Conservation (phyloP, 2,797 vertebrate genomes). For the Hemitrygon akajei region DNA sequence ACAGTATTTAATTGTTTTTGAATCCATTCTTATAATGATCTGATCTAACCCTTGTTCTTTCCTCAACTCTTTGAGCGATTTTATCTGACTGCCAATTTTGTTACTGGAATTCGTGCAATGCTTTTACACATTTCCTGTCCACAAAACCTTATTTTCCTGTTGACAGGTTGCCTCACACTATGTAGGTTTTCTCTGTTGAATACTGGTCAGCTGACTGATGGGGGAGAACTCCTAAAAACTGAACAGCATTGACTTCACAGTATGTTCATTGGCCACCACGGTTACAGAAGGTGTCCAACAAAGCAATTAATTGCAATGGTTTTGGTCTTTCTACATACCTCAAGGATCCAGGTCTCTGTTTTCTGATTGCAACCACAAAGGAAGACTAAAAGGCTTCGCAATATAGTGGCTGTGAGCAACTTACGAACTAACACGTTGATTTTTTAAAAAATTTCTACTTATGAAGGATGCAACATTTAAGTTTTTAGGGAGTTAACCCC, state of each 20-base stretch:
- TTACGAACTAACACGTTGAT: neutral
- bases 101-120: conserved; percentile 1
- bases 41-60: neutral
- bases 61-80: neutral
- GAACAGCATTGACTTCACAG: neutral
- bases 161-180: neutral
- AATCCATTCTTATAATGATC: neutral
- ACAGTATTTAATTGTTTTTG: neutral
- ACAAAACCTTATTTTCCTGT: neutral
- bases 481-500: no score
- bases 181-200: neutral
- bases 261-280: neutral
- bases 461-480: neutral
- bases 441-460: neutral
- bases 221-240: neutral
- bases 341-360: neutral
- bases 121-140: neutral
- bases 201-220: neutral
- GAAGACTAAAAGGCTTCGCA: neutral
- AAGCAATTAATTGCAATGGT: neutral
- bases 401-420: neutral
- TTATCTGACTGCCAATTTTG: neutral
- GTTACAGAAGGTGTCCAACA: neutral
- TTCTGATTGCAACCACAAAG: neutral
- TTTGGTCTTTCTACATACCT: no score